A percentile compares a stretch with the other conserved stretches of the same genome.
Evolutionary conservation across 2,113 vertebrate genomes (phyloP).

Genomic region (Stegostoma tigrinum): DNA sequence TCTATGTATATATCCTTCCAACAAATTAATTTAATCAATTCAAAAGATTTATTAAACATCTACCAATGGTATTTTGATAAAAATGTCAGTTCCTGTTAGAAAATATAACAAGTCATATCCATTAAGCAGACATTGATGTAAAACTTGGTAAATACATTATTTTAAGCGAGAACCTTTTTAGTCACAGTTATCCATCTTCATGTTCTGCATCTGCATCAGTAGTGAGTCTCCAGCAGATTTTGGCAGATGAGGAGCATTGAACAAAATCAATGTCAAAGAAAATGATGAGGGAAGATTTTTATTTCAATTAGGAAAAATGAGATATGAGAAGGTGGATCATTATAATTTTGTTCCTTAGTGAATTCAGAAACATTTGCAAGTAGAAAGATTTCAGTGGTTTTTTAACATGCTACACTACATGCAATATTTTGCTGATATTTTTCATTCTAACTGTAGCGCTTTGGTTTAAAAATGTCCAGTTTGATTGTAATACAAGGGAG

Average conservation of each 20-base stretch:
- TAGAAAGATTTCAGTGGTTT: not conserved
- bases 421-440: not conserved
- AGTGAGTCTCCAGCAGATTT: not conserved
- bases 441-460: slow-evolving; percentile 17
- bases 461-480: not conserved
- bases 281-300: not conserved
- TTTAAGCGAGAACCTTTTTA: not conserved
- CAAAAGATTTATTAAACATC: not conserved
- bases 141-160: slow-evolving; percentile 28
- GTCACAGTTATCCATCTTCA: slow-evolving; percentile 27
- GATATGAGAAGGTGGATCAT: not conserved
- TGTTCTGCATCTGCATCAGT: not conserved
- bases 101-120: not conserved
- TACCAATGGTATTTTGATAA: not conserved
- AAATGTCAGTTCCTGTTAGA: not conserved
- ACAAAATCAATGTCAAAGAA: not conserved
- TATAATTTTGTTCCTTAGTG: not conserved
- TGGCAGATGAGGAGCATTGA: not conserved
- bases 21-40: not conserved
- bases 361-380: not conserved
- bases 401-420: not conserved
- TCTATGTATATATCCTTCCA: not conserved
- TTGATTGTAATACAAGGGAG: not conserved
- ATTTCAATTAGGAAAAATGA: slow-evolving; percentile 10
- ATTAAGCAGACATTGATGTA: slow-evolving; percentile 35